A percentile compares a stretch with the other conserved stretches of the same genome.
These are phyloP conservation scores for Lochmaea crataegi DNA, from an alignment of 2,888 invertebrate species.

Conservation along the genomic window DNA sequence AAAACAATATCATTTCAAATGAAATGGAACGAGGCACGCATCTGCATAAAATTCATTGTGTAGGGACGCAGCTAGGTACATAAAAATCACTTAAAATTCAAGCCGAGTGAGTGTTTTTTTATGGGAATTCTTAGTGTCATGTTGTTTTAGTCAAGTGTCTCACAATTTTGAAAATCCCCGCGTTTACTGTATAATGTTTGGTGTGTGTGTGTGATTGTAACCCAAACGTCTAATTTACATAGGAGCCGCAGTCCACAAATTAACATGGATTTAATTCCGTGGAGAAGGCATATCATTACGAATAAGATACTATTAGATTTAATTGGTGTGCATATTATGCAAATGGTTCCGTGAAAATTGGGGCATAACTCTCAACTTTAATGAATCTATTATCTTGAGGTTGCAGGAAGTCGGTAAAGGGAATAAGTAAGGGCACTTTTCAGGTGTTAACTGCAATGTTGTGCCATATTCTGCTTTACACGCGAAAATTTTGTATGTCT, in stretches of 20 bases:
- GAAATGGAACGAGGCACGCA: too few relatives aligned
- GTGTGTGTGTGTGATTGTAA: slow-evolving; percentile 36
- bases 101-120: slow-evolving; percentile 6
- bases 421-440: slow-evolving; percentile 26
- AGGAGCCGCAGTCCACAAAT: slow-evolving; percentile 54
- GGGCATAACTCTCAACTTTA: slow-evolving; percentile 40
- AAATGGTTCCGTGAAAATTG: slow-evolving; percentile 40
- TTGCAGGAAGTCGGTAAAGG: slow-evolving; percentile 26
- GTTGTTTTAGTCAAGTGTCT: slow-evolving; percentile 17
- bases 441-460: slow-evolving; percentile 35
- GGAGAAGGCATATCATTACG: slow-evolving; percentile 53
- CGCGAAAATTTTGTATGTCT: slow-evolving; percentile 23
- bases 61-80: too few relatives aligned
- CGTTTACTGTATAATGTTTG: slow-evolving; percentile 36
- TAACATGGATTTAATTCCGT: slow-evolving; percentile 54
- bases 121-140: neutral
- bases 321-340: slow-evolving; percentile 45
- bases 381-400: slow-evolving; percentile 41
- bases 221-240: slow-evolving; percentile 53
- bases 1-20: too few relatives aligned
- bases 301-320: slow-evolving; percentile 54
- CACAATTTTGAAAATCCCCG: slow-evolving; percentile 19
- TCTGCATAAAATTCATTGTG: too few relatives aligned
- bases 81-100: too few relatives aligned
- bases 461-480: slow-evolving; percentile 26